Conservation (phyloP, 2,113 vertebrate genomes). For the Mormyrus iriodes region DNA sequence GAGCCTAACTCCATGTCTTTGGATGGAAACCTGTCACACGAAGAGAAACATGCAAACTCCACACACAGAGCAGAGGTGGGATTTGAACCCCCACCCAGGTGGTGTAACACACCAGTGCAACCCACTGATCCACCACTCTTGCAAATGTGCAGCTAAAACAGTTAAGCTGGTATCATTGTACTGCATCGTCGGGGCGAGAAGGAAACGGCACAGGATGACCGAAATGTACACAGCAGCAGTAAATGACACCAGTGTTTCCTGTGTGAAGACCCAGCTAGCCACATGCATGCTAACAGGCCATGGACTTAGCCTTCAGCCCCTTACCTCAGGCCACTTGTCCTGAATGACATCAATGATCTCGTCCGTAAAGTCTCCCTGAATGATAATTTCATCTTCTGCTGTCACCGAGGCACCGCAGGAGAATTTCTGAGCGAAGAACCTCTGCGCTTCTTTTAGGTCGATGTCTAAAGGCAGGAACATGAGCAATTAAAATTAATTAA, state of each 20-base stretch:
- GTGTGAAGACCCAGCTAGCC: not conserved
- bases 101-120: not conserved
- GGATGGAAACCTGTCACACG: no score
- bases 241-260: not conserved
- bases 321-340: slow-evolving; percentile 97
- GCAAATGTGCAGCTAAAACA: not conserved
- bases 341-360: slow-evolving; percentile 98
- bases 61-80: not conserved
- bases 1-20: no score
- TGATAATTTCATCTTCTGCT: slow-evolving; percentile 97
- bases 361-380: slow-evolving; percentile 99
- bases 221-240: not conserved
- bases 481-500: not conserved
- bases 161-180: not conserved
- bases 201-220: not conserved
- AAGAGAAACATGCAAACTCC: not conserved
- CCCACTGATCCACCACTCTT: not conserved
- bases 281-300: not conserved
- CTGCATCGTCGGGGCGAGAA: not conserved
- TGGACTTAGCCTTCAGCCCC: not conserved
- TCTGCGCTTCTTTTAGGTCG: slow-evolving; percentile 97
- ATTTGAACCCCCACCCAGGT: not conserved
- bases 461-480: slow-evolving; percentile 69
- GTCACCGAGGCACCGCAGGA: slow-evolving; percentile 97
- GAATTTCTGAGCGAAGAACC: slow-evolving; percentile 98